These are phyloP conservation scores for Scaptomyza cyrtandrae DNA, from an alignment of 2,888 invertebrate species.

Conservation along the genomic window DNA sequence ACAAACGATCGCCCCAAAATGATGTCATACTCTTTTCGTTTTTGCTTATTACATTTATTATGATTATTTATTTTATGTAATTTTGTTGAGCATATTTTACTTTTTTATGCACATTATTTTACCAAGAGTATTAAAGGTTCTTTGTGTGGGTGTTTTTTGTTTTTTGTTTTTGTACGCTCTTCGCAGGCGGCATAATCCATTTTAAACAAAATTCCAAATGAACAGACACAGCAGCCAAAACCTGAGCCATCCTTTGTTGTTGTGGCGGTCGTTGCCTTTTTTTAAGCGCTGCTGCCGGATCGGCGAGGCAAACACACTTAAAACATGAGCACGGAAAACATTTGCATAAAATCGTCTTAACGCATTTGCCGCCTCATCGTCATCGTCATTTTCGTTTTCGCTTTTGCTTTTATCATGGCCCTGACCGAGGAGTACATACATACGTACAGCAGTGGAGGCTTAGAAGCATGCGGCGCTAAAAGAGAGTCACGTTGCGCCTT, in stretches of 20 bases:
- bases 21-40: slow-evolving; percentile 15
- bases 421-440: slow-evolving; percentile 38
- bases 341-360: slow-evolving; percentile 81
- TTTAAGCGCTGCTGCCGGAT: slow-evolving; percentile 35
- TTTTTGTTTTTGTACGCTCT: slow-evolving; percentile 33
- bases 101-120: slow-evolving; percentile 10
- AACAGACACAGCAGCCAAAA: slow-evolving; percentile 62
- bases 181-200: slow-evolving; percentile 70
- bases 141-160: slow-evolving; percentile 15
- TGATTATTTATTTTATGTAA: slow-evolving; percentile 31
- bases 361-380: slow-evolving; percentile 79
- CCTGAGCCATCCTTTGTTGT: slow-evolving; percentile 55
- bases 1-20: background rate
- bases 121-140: slow-evolving; percentile 48
- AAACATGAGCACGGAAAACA: slow-evolving; percentile 80
- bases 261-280: slow-evolving; percentile 58
- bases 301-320: slow-evolving; percentile 74
- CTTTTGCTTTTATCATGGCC: slow-evolving; percentile 34
- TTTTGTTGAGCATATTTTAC: slow-evolving; percentile 40
- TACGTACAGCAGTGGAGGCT: background rate
- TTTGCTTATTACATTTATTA: slow-evolving; percentile 31
- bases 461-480: background rate
- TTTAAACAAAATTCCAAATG: slow-evolving; percentile 78
- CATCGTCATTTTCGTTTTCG: slow-evolving; percentile 25
- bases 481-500: slow-evolving; percentile 48